Conservation (phyloP, 1,140 invertebrate species). For the Dendrolimus kikuchii region DNA sequence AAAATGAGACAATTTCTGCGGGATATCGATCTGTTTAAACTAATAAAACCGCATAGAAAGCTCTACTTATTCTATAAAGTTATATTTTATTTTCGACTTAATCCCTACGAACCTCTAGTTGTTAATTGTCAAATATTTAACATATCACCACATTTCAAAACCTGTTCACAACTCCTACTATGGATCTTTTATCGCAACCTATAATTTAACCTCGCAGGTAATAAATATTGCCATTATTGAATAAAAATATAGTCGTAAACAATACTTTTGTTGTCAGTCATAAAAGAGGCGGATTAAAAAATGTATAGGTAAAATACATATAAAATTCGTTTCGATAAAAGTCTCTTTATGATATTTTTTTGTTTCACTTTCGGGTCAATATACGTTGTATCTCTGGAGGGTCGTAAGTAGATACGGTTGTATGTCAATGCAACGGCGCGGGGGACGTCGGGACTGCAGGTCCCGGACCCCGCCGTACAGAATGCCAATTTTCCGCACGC, state of each 20-base stretch:
- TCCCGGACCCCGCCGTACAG: slow-evolving; percentile 28
- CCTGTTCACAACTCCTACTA: slow-evolving; percentile 16
- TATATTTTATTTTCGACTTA: too few species aligned
- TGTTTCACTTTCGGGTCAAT: slow-evolving; percentile 12
- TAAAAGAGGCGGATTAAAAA: slow-evolving; percentile 4
- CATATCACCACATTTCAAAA: slow-evolving; percentile 9
- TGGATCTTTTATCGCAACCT: slow-evolving; percentile 16
- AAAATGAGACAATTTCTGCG: too few species aligned
- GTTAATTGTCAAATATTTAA: slow-evolving; percentile 4
- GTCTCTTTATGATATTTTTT: slow-evolving; percentile 6
- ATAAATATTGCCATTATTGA: slow-evolving; percentile 25
- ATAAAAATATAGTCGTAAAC: slow-evolving; percentile 26
- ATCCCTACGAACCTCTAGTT: slow-evolving; percentile 2
- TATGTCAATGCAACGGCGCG: too few species aligned
- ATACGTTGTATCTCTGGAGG: slow-evolving; percentile 12
- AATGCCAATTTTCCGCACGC: slow-evolving; percentile 69
- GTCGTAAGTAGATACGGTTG: slow-evolving; percentile 25
- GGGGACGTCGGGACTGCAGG: too few species aligned
- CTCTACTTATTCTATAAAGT: too few species aligned
- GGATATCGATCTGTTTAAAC: too few species aligned
- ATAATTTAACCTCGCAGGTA: slow-evolving; percentile 16
- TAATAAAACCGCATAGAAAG: too few species aligned
- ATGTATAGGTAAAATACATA: too few species aligned
- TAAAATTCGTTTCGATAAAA: background rate
- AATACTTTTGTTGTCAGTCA: slow-evolving; percentile 10